phyloP scores from a whole-genome alignment of 2,888 invertebrate species.

The Hypena proboscidalis region DNA sequence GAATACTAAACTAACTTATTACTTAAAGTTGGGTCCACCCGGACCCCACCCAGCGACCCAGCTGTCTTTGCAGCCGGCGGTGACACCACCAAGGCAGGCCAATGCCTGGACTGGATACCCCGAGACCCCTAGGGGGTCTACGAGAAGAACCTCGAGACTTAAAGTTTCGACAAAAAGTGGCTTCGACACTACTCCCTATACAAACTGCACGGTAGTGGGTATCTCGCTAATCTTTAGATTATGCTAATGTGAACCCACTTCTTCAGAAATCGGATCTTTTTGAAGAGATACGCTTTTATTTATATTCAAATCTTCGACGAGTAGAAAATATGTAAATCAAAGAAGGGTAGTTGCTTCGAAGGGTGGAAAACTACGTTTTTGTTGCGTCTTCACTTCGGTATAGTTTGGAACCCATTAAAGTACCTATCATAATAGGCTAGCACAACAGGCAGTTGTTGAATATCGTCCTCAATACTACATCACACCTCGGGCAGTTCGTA shows the following conservation, averaged over 20 bases:
- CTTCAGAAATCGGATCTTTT: conserved; percentile 44
- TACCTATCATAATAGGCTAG: too few species aligned
- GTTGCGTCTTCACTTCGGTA: not conserved
- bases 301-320: conserved; percentile 52
- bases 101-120: too few species aligned
- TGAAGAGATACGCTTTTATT: conserved; percentile 43
- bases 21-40: too few species aligned
- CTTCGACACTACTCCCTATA: conserved; percentile 3
- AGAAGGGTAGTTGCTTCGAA: conserved; percentile 25
- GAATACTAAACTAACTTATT: conserved; percentile 23
- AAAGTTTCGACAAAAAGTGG: conserved; percentile 19
- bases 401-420: too few species aligned
- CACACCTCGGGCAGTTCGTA: too few species aligned
- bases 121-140: too few species aligned
- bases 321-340: conserved; percentile 57
- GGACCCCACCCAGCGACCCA: too few species aligned
- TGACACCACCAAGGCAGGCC: too few species aligned
- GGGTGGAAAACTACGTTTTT: not conserved
- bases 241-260: conserved; percentile 60
- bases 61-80: too few species aligned
- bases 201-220: conserved; percentile 25
- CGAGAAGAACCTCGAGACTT: too few species aligned
- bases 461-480: too few species aligned
- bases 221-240: conserved; percentile 55
- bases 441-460: too few species aligned